A percentile compares a stretch with the other conserved stretches of the same genome.
These are phyloP conservation scores for Hormaphis cornu DNA, from an alignment of 1,140 invertebrate genomes.

Conservation along the genomic window DNA sequence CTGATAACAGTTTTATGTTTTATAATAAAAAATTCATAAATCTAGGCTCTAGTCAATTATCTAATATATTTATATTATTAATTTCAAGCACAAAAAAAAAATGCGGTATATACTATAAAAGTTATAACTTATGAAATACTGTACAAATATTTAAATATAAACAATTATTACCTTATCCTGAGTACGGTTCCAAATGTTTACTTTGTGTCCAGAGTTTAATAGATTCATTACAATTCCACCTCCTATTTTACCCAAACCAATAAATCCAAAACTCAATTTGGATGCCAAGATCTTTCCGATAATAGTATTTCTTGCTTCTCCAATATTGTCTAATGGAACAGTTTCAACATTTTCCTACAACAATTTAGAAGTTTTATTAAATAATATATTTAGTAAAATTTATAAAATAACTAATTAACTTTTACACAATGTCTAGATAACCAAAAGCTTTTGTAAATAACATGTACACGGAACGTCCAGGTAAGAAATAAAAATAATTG, in stretches of 20 bases:
- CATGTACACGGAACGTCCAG: no score
- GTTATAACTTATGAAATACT: background rate
- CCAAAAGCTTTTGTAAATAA: no score
- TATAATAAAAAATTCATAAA: no score
- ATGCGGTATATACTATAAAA: background rate
- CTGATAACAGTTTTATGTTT: no score
- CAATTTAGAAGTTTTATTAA: slow-evolving; percentile 20
- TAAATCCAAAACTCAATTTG: slow-evolving; percentile 81
- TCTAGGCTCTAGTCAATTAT: no score
- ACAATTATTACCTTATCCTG: slow-evolving; percentile 66
- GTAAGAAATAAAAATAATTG: no score
- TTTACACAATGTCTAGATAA: no score
- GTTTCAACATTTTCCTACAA: slow-evolving; percentile 57
- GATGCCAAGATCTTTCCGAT: slow-evolving; percentile 82
- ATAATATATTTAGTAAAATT: no score
- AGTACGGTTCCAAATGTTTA: slow-evolving; percentile 89
- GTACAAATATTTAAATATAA: background rate
- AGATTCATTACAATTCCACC: slow-evolving; percentile 90
- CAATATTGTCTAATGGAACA: slow-evolving; percentile 64
- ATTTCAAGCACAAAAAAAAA: no score
- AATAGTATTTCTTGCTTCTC: slow-evolving; percentile 62
- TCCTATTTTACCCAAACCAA: slow-evolving; percentile 94
- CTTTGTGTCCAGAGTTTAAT: slow-evolving; percentile 84
- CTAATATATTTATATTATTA: no score
- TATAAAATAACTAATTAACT: no score